phyloP scores from a whole-genome alignment of 1,140 invertebrate genomes.

The Sinella curviseta region DNA sequence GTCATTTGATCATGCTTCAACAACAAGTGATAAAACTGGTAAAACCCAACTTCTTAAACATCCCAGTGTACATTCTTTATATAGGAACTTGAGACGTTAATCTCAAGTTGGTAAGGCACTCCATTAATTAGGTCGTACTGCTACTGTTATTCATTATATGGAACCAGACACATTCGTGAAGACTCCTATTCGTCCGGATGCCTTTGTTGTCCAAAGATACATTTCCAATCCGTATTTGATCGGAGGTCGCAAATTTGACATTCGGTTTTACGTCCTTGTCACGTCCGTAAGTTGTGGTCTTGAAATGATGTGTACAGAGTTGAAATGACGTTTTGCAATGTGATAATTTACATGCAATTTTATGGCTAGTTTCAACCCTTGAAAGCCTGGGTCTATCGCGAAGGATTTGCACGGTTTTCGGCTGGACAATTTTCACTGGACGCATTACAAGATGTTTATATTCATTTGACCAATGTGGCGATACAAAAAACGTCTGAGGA shows the following conservation, averaged over 20 bases:
- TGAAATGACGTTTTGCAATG: too few species aligned
- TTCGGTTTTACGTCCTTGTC: constrained; percentile 63
- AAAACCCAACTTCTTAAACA: not conserved
- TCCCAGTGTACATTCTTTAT: not conserved
- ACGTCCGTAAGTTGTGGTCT: constrained; percentile 56
- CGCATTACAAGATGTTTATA: constrained; percentile 55
- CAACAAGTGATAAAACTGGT: too few species aligned
- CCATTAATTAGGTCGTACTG: too few species aligned
- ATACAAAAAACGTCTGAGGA: constrained; percentile 58
- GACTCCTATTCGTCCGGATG: constrained; percentile 45
- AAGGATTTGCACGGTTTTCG: constrained; percentile 65
- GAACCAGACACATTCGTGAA: too few species aligned
- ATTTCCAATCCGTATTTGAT: constrained; percentile 65
- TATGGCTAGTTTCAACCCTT: constrained; percentile 60
- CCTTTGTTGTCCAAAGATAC: constrained; percentile 62
- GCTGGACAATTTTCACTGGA: constrained; percentile 62
- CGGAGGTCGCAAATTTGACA: constrained; percentile 66
- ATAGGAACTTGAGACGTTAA: too few species aligned
- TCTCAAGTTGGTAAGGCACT: too few species aligned
- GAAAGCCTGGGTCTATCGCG: constrained; percentile 65
- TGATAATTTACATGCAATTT: too few species aligned
- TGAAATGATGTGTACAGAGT: too few species aligned
- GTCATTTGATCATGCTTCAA: too few species aligned
- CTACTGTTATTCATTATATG: too few species aligned
- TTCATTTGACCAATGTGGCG: constrained; percentile 66